A percentile compares a stretch with the other conserved stretches of the same genome.
These are phyloP conservation scores for Plumapathes pennacea DNA, from an alignment of 92 coral and sea anemone species.

Conservation along the genomic window DNA sequence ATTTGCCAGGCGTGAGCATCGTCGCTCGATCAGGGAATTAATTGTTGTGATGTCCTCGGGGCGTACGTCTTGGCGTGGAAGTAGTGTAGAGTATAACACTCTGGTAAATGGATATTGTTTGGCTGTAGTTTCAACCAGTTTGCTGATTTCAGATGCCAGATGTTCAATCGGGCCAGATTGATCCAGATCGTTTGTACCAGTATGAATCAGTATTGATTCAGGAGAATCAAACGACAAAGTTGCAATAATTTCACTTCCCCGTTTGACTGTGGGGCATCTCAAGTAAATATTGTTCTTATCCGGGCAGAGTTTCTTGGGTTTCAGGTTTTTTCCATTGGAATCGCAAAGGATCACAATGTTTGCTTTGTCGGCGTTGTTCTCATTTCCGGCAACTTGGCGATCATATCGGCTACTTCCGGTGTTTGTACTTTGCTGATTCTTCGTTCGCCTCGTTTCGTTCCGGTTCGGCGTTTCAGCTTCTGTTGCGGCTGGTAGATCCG, in stretches of 20 bases:
- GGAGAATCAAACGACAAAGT: no score
- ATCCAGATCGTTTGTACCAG: slow-evolving; percentile 47
- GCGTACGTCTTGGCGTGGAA: slow-evolving; percentile 42
- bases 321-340: slow-evolving; percentile 32
- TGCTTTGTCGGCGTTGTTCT: no score
- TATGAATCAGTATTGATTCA: slow-evolving; percentile 26
- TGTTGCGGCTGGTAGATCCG: no score
- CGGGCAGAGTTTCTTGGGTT: slow-evolving; percentile 26
- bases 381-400: no score
- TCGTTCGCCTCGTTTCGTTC: no score
- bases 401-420: no score
- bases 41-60: slow-evolving; percentile 17
- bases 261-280: no score
- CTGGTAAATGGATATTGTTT: slow-evolving; percentile 5
- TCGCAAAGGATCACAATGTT: slow-evolving; percentile 25
- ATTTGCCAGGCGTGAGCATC: no score
- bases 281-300: slow-evolving; percentile 4
- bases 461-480: no score
- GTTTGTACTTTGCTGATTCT: no score
- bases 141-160: slow-evolving; percentile 10
- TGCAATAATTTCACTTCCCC: no score
- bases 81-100: slow-evolving; percentile 34
- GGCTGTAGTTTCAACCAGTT: slow-evolving; percentile 2
- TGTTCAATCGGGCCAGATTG: neutral
- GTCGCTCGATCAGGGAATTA: no score